Base-by-base conservation (phyloP, 2,888 invertebrate genomes). In the Ectemnius continuus region DNA sequence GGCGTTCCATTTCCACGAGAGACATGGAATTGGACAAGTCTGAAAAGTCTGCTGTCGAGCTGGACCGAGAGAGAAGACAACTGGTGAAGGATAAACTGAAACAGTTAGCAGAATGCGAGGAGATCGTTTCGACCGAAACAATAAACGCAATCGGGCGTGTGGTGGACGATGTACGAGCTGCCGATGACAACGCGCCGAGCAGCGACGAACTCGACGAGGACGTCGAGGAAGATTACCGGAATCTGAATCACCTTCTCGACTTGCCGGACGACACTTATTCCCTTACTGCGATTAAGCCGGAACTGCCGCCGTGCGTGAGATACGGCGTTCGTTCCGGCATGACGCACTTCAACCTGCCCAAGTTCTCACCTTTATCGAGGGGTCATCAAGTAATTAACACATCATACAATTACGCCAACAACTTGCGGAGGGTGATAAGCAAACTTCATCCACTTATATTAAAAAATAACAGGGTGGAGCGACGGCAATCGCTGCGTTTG, bases 301-400 rank as follows among this genome's bases (percentile, higher is more conserved):
- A 85, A 11, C 75, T 90, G 58, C 87, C 88, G 16, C 13, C 76
- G 18, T 86, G 86, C 52, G 70, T 87, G 0, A 86, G 87, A 64
- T 90, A 86, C 23, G 86, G 86, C 2, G 75, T 89, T 11, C 86
- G 87, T 2, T 86, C 89, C 0, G 90, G 91, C 1, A 58, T 80
- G 14, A 84, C 84, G n/a, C 88, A 90, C 46, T 76, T 86, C 20
- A 81, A 85, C 16, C 84, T 87, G 86, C 64, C 70, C 0, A 82
- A 83, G 63, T 87, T 90, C 74, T 87, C 90, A n/a, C 88, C 89
- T 2, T 71, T 90, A 28, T 88, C 90, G n/a, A 84, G 90, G 67
- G 89, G 90, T n/a, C 84, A 86, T 75, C 90, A 90, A 84, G 90
- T 90, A 81, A 74, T 47, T n/a, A 8, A 13, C 16, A 1, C 52